Conservation (phyloP, 2,888 invertebrate genomes). For the Leptinotarsa rubiginosa region DNA sequence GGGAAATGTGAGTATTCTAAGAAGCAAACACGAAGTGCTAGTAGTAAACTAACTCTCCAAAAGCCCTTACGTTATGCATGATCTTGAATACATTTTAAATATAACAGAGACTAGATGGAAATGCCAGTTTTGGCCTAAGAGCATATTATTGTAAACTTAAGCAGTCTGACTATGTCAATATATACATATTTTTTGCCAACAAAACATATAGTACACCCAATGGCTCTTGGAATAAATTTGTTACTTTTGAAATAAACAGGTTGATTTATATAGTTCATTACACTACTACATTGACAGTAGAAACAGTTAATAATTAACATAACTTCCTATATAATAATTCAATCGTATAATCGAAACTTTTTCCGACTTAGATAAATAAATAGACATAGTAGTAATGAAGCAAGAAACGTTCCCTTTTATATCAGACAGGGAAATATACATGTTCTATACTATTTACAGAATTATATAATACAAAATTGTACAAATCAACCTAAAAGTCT, state of each 20-base stretch:
- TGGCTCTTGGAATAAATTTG: neutral
- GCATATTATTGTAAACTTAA: constrained; percentile 35
- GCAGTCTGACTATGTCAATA: constrained; percentile 34
- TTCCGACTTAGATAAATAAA: neutral
- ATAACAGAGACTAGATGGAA: constrained; percentile 35
- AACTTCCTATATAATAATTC: neutral
- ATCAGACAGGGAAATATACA: constrained; percentile 57
- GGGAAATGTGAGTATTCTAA: constrained; percentile 39
- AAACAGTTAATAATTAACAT: neutral
- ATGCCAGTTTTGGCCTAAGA: constrained; percentile 32
- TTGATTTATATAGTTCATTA: neutral
- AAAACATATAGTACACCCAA: constrained; percentile 25
- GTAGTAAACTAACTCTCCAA: constrained; percentile 35
- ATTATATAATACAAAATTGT: constrained; percentile 56
- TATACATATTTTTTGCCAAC: constrained; percentile 27
- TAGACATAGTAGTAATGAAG: neutral
- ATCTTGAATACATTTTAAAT: constrained; percentile 31
- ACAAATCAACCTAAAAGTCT: constrained; percentile 45
- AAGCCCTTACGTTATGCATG: constrained; percentile 28
- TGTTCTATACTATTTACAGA: constrained; percentile 56
- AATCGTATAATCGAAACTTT: too few species aligned
- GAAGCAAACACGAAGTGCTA: constrained; percentile 35
- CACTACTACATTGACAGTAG: neutral
- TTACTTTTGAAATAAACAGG: neutral
- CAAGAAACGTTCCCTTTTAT: constrained; percentile 38